Percentiles rank a stretch among this genome's conserved stretches.
Conservation (phyloP, 2,113 vertebrate genomes). For the Saguinus midas region DNA sequence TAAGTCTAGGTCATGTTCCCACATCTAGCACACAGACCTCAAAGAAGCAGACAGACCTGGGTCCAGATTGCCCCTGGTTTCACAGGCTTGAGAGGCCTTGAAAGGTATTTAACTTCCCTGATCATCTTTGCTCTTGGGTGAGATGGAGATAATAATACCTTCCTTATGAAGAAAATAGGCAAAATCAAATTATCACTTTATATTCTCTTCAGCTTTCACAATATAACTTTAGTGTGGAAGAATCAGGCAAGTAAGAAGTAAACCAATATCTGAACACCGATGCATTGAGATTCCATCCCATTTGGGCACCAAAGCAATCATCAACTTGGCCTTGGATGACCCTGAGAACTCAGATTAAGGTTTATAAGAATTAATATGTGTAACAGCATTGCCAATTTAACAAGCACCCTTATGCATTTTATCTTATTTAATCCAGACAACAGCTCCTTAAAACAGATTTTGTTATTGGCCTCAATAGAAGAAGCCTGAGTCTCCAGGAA, state of each 20-base stretch:
- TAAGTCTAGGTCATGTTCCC: neutral
- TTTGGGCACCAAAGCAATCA: neutral
- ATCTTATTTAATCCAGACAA: neutral
- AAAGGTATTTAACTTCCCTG: neutral
- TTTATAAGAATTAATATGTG: neutral
- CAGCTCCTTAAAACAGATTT: neutral
- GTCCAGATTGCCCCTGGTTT: neutral
- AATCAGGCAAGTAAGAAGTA: neutral
- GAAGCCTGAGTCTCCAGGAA: neutral
- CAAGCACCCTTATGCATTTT: neutral
- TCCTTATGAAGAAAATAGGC: neutral
- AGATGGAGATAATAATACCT: neutral
- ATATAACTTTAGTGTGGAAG: neutral
- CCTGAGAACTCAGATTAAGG: neutral
- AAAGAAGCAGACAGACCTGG: neutral
- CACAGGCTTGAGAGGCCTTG: neutral
- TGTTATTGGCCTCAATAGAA: neutral
- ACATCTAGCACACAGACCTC: neutral
- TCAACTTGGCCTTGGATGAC: neutral
- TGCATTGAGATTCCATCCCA: neutral
- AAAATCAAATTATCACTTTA: neutral
- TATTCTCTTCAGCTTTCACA: neutral
- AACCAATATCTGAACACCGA: neutral
- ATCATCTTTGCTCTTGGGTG: neutral
- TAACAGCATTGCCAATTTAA: neutral